Conservation (phyloP, 2,797 vertebrate species). For the Corythornis leucogaster region DNA sequence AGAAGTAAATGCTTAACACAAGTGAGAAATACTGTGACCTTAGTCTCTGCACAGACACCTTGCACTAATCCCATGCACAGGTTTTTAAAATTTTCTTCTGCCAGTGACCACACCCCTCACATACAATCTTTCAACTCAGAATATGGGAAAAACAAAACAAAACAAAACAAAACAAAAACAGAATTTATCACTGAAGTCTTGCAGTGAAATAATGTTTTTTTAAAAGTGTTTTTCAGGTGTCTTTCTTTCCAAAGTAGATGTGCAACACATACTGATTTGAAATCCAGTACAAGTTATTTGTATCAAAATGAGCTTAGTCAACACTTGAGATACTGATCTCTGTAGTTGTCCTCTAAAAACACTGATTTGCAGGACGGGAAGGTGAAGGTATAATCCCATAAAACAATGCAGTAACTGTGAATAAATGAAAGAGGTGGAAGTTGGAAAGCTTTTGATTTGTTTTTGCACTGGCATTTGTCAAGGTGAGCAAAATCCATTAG, state of each 20-base stretch:
- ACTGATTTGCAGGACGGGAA: not conserved
- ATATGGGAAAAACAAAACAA: not conserved
- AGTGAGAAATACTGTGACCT: not conserved
- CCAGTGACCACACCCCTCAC: not conserved
- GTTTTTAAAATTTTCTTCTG: not conserved
- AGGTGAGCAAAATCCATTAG: slow-evolving; percentile 54
- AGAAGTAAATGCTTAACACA: not conserved
- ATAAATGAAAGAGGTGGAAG: not conserved
- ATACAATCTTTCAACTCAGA: not conserved
- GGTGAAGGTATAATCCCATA: not conserved
- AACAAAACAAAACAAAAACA: not conserved
- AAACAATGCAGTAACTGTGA: slow-evolving; percentile 4
- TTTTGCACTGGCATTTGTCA: slow-evolving; percentile 15
- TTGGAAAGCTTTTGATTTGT: slow-evolving; percentile 42
- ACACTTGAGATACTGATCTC: not conserved
- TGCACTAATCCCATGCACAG: not conserved
- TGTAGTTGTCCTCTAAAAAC: not conserved
- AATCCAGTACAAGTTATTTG: not conserved
- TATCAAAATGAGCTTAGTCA: not conserved
- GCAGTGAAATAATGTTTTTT: not conserved
- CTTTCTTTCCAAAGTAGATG: not conserved
- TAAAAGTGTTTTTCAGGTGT: not conserved
- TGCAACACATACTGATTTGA: not conserved
- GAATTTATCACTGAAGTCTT: not conserved
- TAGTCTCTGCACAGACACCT: not conserved